Evolutionary conservation across 2,888 invertebrate genomes (phyloP).

Genomic region (Mesoligia furuncula): DNA sequence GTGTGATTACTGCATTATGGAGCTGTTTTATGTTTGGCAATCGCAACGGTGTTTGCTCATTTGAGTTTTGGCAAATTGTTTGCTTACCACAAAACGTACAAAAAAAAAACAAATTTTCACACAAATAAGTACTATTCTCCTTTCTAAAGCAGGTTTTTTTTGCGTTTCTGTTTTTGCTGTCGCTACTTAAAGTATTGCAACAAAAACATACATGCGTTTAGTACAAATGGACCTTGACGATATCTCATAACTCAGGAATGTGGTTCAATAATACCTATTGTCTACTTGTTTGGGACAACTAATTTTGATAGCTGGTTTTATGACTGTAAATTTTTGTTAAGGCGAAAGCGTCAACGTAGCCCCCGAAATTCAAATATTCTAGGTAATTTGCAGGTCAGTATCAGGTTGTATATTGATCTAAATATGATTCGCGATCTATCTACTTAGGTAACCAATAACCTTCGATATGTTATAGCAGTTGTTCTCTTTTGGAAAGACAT

Average conservation of each 20-base stretch:
- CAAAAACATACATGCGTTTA: slow-evolving; percentile 55
- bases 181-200: slow-evolving; percentile 50
- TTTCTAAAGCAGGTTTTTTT: slow-evolving; percentile 22
- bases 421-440: too few relatives aligned
- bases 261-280: slow-evolving; percentile 56
- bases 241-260: slow-evolving; percentile 58
- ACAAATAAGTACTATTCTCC: background rate
- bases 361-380: background rate
- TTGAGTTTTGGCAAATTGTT: slow-evolving; percentile 28
- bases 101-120: slow-evolving; percentile 15
- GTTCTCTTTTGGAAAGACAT: background rate
- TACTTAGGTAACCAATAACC: background rate
- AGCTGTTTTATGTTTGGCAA: background rate
- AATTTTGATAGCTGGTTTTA: slow-evolving; percentile 8
- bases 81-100: slow-evolving; percentile 19
- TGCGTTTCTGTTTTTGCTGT: slow-evolving; percentile 24
- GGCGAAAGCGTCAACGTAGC: background rate
- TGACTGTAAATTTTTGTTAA: background rate
- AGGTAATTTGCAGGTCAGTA: background rate
- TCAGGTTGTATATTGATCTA: too few relatives aligned
- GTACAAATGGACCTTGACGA: slow-evolving; percentile 47
- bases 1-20: slow-evolving; percentile 17
- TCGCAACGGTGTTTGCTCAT: slow-evolving; percentile 21
- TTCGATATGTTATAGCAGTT: background rate
- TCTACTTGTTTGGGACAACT: slow-evolving; percentile 28